Evolutionary conservation across 2,888 invertebrate species (phyloP).

Genomic region (Watsonalla cultraria): DNA sequence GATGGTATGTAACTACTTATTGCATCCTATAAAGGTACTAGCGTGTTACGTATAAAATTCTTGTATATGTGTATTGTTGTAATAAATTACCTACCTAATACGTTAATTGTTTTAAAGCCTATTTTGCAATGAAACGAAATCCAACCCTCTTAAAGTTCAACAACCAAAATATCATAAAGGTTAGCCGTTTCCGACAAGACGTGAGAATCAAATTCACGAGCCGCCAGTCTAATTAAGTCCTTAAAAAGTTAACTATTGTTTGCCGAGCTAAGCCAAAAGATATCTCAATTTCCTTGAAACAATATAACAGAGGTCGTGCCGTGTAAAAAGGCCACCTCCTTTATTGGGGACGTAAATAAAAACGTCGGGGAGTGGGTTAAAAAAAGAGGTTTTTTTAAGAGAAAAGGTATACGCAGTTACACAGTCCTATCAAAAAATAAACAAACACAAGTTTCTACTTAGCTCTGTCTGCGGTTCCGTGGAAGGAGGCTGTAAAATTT

Average conservation of each 20-base stretch:
- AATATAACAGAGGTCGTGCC: conserved; percentile 47
- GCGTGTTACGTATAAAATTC: not conserved
- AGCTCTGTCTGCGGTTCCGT: conserved; percentile 60
- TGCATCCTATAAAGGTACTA: not conserved
- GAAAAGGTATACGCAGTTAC: conserved; percentile 69
- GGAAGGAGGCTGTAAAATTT: conserved; percentile 71
- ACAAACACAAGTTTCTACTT: conserved; percentile 72
- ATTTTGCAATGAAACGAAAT: no score
- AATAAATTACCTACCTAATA: no score
- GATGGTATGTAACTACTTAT: not conserved
- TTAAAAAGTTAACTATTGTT: conserved; percentile 23
- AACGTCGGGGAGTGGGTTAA: conserved; percentile 23
- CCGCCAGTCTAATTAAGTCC: conserved; percentile 18
- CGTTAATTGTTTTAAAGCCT: no score
- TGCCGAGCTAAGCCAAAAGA: conserved; percentile 27
- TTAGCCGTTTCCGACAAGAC: not conserved
- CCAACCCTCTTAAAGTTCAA: no score
- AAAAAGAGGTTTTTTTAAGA: conserved; percentile 51
- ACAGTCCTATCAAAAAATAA: conserved; percentile 76
- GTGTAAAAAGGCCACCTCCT: conserved; percentile 60
- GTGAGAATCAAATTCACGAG: conserved; percentile 10
- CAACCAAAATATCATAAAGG: no score
- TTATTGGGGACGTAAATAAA: conserved; percentile 69
- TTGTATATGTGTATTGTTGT: no score
- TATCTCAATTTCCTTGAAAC: conserved; percentile 68